phyloP scores from a whole-genome alignment of 2,888 invertebrate genomes.

The Diarsia rubi region DNA sequence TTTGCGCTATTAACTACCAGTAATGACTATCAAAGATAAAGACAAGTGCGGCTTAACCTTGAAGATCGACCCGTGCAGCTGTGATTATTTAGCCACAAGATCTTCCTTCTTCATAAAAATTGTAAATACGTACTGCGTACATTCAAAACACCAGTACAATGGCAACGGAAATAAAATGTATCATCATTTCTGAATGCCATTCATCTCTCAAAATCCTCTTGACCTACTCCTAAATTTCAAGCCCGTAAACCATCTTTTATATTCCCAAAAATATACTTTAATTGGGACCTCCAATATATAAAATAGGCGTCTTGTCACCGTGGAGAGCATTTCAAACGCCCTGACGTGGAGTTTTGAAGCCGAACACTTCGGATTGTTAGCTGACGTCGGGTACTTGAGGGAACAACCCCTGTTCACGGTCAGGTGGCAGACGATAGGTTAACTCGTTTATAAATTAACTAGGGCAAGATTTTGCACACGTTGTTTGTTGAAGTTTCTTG shows the following conservation, averaged over 20 bases:
- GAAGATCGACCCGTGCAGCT: too few relatives aligned
- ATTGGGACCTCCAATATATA: slow-evolving; percentile 72
- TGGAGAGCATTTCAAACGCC: slow-evolving; percentile 76
- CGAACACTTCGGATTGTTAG: slow-evolving; percentile 76
- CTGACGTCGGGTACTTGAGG: slow-evolving; percentile 72
- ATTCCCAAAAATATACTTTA: slow-evolving; percentile 49
- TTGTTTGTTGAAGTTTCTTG: slow-evolving; percentile 1
- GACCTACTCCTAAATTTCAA: slow-evolving; percentile 2
- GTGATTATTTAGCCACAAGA: too few relatives aligned
- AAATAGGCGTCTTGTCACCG: slow-evolving; percentile 78
- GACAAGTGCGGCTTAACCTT: too few relatives aligned
- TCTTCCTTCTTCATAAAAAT: not conserved
- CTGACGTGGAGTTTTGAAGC: slow-evolving; percentile 79
- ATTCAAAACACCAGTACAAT: not conserved
- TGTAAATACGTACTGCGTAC: not conserved
- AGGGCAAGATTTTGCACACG: not conserved
- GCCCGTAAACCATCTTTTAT: slow-evolving; percentile 31
- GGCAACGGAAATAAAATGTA: not conserved
- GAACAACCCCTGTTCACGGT: slow-evolving; percentile 62
- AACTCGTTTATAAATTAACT: slow-evolving; percentile 56
- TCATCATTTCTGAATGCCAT: not conserved
- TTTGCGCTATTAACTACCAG: too few relatives aligned
- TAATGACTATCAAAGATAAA: too few relatives aligned
- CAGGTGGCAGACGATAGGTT: slow-evolving; percentile 48
- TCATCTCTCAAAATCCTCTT: not conserved